Percentiles rank a stretch among this genome's conserved stretches.
Evolutionary conservation across 2,888 invertebrate genomes (phyloP).

Genomic region (Lepidochrysops patricia): DNA sequence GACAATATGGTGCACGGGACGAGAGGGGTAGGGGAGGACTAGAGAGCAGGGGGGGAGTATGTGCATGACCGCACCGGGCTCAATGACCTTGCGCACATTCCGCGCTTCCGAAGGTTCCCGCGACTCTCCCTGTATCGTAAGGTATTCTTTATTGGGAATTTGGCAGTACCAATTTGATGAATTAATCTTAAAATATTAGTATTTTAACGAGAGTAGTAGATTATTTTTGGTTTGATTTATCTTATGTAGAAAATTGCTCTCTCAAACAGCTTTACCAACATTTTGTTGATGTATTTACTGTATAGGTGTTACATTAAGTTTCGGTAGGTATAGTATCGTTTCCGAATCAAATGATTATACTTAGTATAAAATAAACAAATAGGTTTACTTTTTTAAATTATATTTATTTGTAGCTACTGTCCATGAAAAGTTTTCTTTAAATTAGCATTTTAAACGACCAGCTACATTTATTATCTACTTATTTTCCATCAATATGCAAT

Average conservation of each 20-base stretch:
- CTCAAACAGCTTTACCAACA: too few relatives aligned
- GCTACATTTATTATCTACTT: not conserved
- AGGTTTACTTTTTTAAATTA: too few relatives aligned
- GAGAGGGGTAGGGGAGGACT: slow-evolving; percentile 24
- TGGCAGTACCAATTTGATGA: too few relatives aligned
- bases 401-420: not conserved
- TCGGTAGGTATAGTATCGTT: too few relatives aligned
- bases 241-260: too few relatives aligned
- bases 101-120: slow-evolving; percentile 54
- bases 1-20: slow-evolving; percentile 54
- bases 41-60: slow-evolving; percentile 32
- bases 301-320: too few relatives aligned
- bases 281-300: too few relatives aligned
- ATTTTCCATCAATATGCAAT: not conserved
- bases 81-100: slow-evolving; percentile 74
- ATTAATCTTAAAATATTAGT: too few relatives aligned
- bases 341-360: too few relatives aligned
- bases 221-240: too few relatives aligned
- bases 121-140: slow-evolving; percentile 49
- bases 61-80: slow-evolving; percentile 74
- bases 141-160: not conserved
- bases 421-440: not conserved
- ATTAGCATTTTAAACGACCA: not conserved
- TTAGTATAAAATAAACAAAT: too few relatives aligned
- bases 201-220: too few relatives aligned